phyloP scores from a whole-genome alignment of 2,888 invertebrate genomes.

The Carterocephalus palaemon region DNA sequence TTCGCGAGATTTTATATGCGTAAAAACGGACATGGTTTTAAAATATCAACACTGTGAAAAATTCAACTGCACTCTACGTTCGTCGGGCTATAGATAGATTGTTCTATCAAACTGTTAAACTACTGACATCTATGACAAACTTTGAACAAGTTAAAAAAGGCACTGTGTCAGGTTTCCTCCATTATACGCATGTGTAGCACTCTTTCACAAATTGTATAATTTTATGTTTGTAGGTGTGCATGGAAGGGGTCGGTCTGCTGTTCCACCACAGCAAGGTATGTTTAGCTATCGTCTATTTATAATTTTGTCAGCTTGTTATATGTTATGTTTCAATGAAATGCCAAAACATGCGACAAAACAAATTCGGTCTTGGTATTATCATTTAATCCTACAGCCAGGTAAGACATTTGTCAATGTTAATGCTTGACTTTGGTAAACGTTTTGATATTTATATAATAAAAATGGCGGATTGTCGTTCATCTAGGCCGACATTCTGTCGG shows the following conservation, averaged over 20 bases:
- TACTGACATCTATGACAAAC: too few species aligned
- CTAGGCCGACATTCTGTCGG: conserved; percentile 43
- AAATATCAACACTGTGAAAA: too few species aligned
- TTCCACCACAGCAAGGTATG: conserved; percentile 99
- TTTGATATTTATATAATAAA: conserved; percentile 44
- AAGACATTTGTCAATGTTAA: conserved; percentile 66
- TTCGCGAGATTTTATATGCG: too few species aligned
- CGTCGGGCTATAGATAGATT: too few species aligned
- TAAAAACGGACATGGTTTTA: too few species aligned
- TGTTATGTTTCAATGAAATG: conserved; percentile 51
- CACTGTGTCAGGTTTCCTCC: too few species aligned
- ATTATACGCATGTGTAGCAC: too few species aligned
- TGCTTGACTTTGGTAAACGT: conserved; percentile 61
- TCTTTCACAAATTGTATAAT: too few species aligned
- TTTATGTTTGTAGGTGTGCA: conserved; percentile 85
- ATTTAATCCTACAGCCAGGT: conserved; percentile 50
- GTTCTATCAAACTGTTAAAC: too few species aligned
- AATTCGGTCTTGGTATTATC: conserved; percentile 52
- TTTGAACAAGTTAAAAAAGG: too few species aligned
- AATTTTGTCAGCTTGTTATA: conserved; percentile 66
- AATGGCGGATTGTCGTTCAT: conserved; percentile 47
- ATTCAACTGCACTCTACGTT: too few species aligned
- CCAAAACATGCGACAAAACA: conserved; percentile 59
- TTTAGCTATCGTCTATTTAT: conserved; percentile 40
- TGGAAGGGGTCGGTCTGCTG: conserved; percentile 99